These are phyloP conservation scores for Agrypnus murinus DNA, from an alignment of 2,888 invertebrate genomes.

Conservation along the genomic window DNA sequence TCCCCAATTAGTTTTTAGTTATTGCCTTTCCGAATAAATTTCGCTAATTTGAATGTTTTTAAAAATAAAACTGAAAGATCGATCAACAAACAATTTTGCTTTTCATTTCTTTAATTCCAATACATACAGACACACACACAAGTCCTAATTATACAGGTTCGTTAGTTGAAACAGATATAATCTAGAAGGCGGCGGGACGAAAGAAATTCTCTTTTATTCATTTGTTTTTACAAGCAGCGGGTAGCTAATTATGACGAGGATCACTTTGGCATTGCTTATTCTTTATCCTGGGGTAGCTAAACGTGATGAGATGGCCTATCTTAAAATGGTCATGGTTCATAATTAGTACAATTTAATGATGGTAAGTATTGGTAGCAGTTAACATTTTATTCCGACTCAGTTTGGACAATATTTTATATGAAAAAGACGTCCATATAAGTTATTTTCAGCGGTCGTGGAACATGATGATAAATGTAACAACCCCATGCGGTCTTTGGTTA, in stretches of 20 bases:
- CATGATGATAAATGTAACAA: slow-evolving; percentile 67
- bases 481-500: slow-evolving; percentile 68
- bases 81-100: slow-evolving; percentile 22
- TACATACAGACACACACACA: slow-evolving; percentile 49
- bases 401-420: neutral
- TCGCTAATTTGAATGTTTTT: neutral
- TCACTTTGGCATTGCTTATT: slow-evolving; percentile 32
- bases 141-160: slow-evolving; percentile 48
- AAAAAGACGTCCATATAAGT: slow-evolving; percentile 21
- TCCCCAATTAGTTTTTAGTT: slow-evolving; percentile 31
- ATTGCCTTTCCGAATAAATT: slow-evolving; percentile 2
- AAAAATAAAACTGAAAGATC: neutral
- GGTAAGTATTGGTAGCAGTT: slow-evolving; percentile 15
- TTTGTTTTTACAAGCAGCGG: slow-evolving; percentile 57
- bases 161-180: slow-evolving; percentile 53
- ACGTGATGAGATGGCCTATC: slow-evolving; percentile 28
- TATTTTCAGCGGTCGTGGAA: slow-evolving; percentile 47
- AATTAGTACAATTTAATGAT: slow-evolving; percentile 34
- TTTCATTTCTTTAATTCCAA: slow-evolving; percentile 39
- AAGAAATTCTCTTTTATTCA: slow-evolving; percentile 50
- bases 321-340: slow-evolving; percentile 45
- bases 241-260: slow-evolving; percentile 54
- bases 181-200: slow-evolving; percentile 49
- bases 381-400: neutral
- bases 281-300: slow-evolving; percentile 31